Conservation (phyloP, 2,113 vertebrate species). For the Elachura formosa region DNA sequence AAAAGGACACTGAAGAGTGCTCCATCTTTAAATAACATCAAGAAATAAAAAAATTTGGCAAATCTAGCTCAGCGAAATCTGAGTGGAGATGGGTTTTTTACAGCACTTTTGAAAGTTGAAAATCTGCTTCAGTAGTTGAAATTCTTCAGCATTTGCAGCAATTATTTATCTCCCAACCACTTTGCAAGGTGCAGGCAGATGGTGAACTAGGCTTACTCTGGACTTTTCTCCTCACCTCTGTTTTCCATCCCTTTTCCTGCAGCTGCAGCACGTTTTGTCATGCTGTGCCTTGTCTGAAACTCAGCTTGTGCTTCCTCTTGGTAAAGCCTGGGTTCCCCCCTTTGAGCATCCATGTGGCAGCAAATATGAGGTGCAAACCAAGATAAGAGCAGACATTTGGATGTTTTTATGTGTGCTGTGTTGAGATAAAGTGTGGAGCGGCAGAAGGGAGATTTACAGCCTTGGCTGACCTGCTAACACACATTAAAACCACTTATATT, state of each 20-base stretch:
- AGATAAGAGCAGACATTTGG: conserved; percentile 40
- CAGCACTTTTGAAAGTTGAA: not conserved
- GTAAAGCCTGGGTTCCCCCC: not conserved
- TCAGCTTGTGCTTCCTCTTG: not conserved
- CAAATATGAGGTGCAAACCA: not conserved
- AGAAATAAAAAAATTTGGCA: not conserved
- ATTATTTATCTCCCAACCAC: not conserved
- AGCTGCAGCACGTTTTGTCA: not conserved
- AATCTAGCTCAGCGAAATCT: not conserved
- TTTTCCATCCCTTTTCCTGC: not conserved
- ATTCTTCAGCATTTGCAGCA: not conserved
- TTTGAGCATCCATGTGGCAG: not conserved
- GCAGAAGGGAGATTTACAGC: conserved; percentile 14
- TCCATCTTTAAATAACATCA: not conserved
- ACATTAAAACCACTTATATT: conserved; percentile 2
- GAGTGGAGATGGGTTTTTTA: not conserved
- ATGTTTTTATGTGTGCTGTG: not conserved
- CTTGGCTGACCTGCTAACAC: not conserved
- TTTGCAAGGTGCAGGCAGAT: not conserved
- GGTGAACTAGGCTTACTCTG: not conserved
- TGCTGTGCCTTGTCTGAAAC: not conserved
- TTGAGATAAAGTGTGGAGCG: conserved; percentile 4
- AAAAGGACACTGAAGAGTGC: not conserved
- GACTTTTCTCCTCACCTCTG: not conserved
- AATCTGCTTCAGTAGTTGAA: not conserved